Base-by-base conservation (phyloP, 2,888 invertebrate genomes). In the Pachydiplax longipennis region DNA sequence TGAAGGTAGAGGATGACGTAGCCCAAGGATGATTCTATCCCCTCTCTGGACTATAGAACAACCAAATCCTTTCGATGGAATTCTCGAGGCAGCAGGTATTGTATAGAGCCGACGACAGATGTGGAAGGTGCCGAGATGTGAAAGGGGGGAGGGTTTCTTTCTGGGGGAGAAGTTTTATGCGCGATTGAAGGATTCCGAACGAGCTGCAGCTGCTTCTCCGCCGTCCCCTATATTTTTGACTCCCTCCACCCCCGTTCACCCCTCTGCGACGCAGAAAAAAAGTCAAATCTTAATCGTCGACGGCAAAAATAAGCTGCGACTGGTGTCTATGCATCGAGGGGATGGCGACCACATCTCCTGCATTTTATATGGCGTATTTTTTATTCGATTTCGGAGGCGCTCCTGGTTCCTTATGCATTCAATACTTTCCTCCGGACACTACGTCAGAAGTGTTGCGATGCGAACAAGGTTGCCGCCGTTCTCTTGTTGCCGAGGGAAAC, bases 131-230 rank as follows among this genome's bases (percentile, higher is more conserved):
- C 61, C 87, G 87, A 87, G 87, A 87, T 35, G 61, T 37, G 37
- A n/a, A n/a, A 37, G 87, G 65, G 58, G 61, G 58, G 58, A 87
- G 61, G 61, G 87, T 31, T 73, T 31, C 31, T 73, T 73, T 40
- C 15, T 35, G 31, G 58, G 31, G 58, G 48, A 48, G 37, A n/a
- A 61, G 48, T 87, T 87, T 87, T 87, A 87, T 61, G 87, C 61
- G 87, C 87, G 87, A 87, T 87, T 87, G 87, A 87, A 87, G 87
- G 61, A 87, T 87, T 87, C 87, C 61, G 87, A 61, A 87, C 61
- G 87, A 61, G 61, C 40, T 61, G 87, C 87, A 87, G 87, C 87
- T 87, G 87, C 87, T 40, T n/a, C 65, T 58, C 22, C 37, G 22
- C 37, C 40, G 15, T 65, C 37, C 61, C 61, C 83, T 15, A 53